These are phyloP conservation scores for Halichoeres trimaculatus DNA, from an alignment of 2,113 vertebrate species.

Conservation along the genomic window DNA sequence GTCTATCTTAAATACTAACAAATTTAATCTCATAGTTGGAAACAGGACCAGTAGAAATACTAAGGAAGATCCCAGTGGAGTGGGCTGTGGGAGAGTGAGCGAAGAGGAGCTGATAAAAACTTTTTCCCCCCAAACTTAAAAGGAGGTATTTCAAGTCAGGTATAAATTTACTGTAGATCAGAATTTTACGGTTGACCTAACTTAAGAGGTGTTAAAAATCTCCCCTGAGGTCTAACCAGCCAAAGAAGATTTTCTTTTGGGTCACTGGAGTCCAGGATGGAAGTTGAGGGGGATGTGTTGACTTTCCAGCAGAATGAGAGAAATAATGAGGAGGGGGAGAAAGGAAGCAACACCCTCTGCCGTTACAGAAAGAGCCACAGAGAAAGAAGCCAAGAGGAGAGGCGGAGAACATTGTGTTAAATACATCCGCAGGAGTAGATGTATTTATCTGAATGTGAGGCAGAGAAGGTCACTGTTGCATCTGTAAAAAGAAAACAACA, in stretches of 20 bases:
- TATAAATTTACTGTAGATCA: neutral
- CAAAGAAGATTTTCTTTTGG: conserved; percentile 19
- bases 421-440: conserved; percentile 78
- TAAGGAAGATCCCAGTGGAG: conserved; percentile 68
- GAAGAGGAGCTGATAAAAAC: neutral
- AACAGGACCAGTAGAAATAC: conserved; percentile 5
- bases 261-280: conserved; percentile 81
- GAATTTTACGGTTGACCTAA: conserved; percentile 1
- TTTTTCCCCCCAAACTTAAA: neutral
- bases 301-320: conserved; percentile 81
- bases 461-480: conserved; percentile 63
- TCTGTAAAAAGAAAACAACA: conserved; percentile 70
- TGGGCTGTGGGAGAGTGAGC: conserved; percentile 50
- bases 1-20: neutral
- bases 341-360: conserved; percentile 77
- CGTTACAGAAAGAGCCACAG: conserved; percentile 67
- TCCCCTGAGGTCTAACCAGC: conserved; percentile 21
- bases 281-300: conserved; percentile 84
- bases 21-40: neutral
- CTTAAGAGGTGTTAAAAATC: neutral
- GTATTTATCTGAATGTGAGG: conserved; percentile 78
- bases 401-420: conserved; percentile 68
- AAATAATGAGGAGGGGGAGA: conserved; percentile 75
- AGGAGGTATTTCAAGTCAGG: neutral
- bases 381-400: conserved; percentile 47